Conservation (phyloP, 1,140 invertebrate species). For the Drosophila novamexicana region DNA sequence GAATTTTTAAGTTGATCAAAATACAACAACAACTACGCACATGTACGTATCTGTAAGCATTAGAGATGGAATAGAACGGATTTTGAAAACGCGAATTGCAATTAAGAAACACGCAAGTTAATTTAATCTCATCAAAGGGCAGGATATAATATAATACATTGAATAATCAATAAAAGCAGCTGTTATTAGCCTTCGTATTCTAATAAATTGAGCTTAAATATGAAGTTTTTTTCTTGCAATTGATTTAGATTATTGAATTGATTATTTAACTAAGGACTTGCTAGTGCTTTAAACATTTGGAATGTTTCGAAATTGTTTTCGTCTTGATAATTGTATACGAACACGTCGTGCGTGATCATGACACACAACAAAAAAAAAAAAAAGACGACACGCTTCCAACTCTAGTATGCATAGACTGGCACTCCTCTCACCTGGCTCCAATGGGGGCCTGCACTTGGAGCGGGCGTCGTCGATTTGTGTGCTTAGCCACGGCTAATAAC, state of each 20-base stretch:
- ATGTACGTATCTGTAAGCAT: neutral
- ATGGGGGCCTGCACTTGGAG: slow-evolving; percentile 20
- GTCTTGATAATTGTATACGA: neutral
- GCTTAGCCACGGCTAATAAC: slow-evolving; percentile 50
- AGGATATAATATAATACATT: too few relatives aligned
- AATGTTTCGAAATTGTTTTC: too few relatives aligned
- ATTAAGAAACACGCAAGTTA: neutral
- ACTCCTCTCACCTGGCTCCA: neutral
- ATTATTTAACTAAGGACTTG: too few relatives aligned
- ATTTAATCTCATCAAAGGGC: too few relatives aligned
- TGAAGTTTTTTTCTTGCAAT: too few relatives aligned
- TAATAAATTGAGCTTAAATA: too few relatives aligned
- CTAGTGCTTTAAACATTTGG: too few relatives aligned
- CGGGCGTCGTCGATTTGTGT: slow-evolving; percentile 49
- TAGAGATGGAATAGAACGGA: neutral
- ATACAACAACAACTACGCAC: slow-evolving; percentile 30
- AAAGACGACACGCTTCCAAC: neutral
- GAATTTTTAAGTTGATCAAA: slow-evolving; percentile 78
- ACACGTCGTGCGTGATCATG: neutral
- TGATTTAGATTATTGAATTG: too few relatives aligned
- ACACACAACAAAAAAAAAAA: neutral
- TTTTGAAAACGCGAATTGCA: neutral
- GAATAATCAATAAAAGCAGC: too few relatives aligned
- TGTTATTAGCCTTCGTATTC: too few relatives aligned
- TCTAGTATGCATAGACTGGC: neutral